phyloP scores from a whole-genome alignment of 2,888 invertebrate genomes.

The Cheilosia variabilis region DNA sequence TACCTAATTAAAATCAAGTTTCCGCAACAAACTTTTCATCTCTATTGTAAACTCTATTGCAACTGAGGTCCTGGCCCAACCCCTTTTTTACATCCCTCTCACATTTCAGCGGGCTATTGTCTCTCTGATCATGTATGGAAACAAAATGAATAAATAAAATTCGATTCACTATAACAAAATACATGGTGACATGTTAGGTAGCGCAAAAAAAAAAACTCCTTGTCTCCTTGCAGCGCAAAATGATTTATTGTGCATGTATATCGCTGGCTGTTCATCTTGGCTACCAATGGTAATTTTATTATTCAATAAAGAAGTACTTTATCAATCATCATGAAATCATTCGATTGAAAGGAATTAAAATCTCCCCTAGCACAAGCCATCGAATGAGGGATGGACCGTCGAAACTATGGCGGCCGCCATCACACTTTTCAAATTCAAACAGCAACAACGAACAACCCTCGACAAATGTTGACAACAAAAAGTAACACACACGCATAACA shows the following conservation, averaged over 20 bases:
- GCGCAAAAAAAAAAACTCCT: too few species aligned
- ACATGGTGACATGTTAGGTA: constrained; percentile 46
- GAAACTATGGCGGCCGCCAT: constrained; percentile 65
- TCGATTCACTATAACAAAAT: constrained; percentile 39
- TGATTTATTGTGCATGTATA: constrained; percentile 31
- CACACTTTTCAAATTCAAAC: constrained; percentile 9
- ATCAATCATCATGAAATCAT: constrained; percentile 75
- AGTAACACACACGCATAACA: constrained; percentile 9
- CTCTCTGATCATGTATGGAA: constrained; percentile 2
- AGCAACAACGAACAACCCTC: constrained; percentile 24
- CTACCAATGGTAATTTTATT: constrained; percentile 58
- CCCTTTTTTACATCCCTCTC: constrained; percentile 39
- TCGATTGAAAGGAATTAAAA: constrained; percentile 74
- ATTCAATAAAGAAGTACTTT: constrained; percentile 75
- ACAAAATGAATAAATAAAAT: constrained; percentile 73
- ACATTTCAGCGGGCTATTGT: not conserved
- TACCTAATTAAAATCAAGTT: constrained; percentile 69
- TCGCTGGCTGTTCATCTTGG: not conserved
- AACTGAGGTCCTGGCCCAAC: constrained; percentile 60
- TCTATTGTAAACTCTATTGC: constrained; percentile 16
- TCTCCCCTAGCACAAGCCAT: constrained; percentile 42
- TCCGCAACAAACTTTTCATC: constrained; percentile 20
- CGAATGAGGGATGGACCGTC: constrained; percentile 44
- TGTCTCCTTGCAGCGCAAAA: not conserved
- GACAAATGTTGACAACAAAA: constrained; percentile 10